Evolutionary conservation across 2,797 vertebrate genomes (phyloP), one percentile per base, ranked within the genome.

Genomic region (Dallia pectoralis): DNA sequence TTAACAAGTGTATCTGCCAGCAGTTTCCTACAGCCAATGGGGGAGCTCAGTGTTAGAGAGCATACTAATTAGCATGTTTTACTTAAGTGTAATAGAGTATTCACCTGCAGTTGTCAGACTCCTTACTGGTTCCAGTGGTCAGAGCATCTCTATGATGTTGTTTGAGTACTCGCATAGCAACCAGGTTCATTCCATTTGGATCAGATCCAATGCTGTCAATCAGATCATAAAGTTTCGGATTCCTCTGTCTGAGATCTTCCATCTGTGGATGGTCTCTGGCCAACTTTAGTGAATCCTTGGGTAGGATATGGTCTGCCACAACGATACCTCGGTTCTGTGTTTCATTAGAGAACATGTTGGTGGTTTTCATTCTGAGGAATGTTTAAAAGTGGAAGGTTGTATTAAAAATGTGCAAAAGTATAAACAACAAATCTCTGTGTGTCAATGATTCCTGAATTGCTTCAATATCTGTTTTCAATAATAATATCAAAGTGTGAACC

Each of bases 261-360:
- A 59, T 27, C 9, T 59, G 7, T 12, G 2, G 1, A 22, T 59
- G 22, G 12, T 27, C 56, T 59, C n/a, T 25, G 47, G 66, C 77
- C 27, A 27, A 19, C 53, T 30, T 69, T 33, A 79, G 49, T 32
- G 77, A 70, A 48, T 29, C 53, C 36, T 75, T 75, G 0, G 77
- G 66, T 69, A 65, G 73, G 64, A 75, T 68, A 72, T 79, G 77
- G 33, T 74, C 74, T 12, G 66, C 44, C 25, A 65, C 56, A 6
- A 75, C 65, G n/a, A 61, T 61, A 7, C 29, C 53, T 4, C 6
- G 30, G 8, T 47, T 4, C n/a, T 7, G 30, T n/a, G n/a, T 51
- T 32, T 73, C 27, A 7, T 11, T 15, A 67, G 29, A 56, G 33
- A 32, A 56, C 25, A 0, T 30, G 0, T 15, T 32, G 32, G 66